Evolutionary conservation across 2,888 invertebrate species (phyloP).

Genomic region (Euclidia mi): DNA sequence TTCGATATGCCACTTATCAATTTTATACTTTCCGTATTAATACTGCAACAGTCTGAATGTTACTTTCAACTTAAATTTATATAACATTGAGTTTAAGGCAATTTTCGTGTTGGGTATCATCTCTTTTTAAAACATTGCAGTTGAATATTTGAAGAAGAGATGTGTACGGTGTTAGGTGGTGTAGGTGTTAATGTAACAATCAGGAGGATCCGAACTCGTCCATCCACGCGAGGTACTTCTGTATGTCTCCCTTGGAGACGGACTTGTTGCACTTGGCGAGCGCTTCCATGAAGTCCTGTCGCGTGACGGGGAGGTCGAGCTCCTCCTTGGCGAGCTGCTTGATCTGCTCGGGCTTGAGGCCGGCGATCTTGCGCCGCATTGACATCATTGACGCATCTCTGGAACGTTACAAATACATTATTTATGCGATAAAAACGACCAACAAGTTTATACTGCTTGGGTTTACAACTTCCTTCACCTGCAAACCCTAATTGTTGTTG

Average conservation of each 20-base stretch:
- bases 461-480: too few species aligned
- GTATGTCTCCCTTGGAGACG: constrained; percentile 97
- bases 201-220: constrained; percentile 98
- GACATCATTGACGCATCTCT: constrained; percentile 99
- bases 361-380: constrained; percentile 98
- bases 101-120: constrained; percentile 55
- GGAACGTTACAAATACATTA: constrained; percentile 44
- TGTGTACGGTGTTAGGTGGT: constrained; percentile 20
- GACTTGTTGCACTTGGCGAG: constrained; percentile 98
- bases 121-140: constrained; percentile 48
- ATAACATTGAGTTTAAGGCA: constrained; percentile 72
- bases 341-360: constrained; percentile 98
- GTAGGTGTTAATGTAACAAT: constrained; percentile 75
- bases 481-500: too few species aligned
- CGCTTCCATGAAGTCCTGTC: constrained; percentile 98
- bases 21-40: constrained; percentile 74
- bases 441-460: too few species aligned
- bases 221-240: constrained; percentile 99
- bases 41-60: constrained; percentile 81
- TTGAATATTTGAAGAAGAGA: constrained; percentile 41
- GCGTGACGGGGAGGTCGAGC: constrained; percentile 97
- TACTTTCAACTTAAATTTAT: constrained; percentile 60
- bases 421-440: too few species aligned
- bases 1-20: constrained; percentile 74
- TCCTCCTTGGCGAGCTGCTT: constrained; percentile 98